phyloP scores from a whole-genome alignment of 2,888 invertebrate genomes.

The Athrips mouffetella region DNA sequence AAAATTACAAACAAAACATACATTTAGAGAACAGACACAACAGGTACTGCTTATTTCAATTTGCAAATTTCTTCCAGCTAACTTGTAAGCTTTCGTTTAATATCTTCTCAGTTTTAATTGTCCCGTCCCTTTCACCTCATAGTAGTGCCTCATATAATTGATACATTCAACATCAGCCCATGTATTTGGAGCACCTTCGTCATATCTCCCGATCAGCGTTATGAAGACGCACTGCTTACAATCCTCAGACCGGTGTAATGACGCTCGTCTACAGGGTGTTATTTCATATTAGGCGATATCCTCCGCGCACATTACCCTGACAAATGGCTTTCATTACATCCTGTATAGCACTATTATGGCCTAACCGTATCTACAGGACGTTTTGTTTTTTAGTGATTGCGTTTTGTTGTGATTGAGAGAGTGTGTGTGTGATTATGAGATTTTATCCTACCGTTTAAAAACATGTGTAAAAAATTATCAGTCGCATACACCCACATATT shows the following conservation, averaged over 20 bases:
- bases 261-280: slow-evolving; percentile 50
- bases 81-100: no score
- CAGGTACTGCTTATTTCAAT: no score
- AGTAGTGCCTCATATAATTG: no score
- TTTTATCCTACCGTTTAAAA: no score
- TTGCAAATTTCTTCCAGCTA: no score
- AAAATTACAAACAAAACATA: no score
- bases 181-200: slow-evolving; percentile 12
- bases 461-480: no score
- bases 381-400: not conserved
- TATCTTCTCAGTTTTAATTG: no score
- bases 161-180: no score
- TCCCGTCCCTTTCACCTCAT: no score
- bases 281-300: slow-evolving; percentile 69
- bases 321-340: slow-evolving; percentile 62
- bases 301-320: slow-evolving; percentile 61
- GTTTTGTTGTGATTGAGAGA: not conserved
- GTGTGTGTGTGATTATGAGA: not conserved
- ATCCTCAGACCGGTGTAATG: slow-evolving; percentile 44
- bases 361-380: not conserved
- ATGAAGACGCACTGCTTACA: slow-evolving; percentile 49
- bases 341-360: slow-evolving; percentile 1
- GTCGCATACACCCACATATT: no score
- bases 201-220: slow-evolving; percentile 61
- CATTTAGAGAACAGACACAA: no score